Conservation (phyloP, 2,888 invertebrate species). For the Eilema sororculum region DNA sequence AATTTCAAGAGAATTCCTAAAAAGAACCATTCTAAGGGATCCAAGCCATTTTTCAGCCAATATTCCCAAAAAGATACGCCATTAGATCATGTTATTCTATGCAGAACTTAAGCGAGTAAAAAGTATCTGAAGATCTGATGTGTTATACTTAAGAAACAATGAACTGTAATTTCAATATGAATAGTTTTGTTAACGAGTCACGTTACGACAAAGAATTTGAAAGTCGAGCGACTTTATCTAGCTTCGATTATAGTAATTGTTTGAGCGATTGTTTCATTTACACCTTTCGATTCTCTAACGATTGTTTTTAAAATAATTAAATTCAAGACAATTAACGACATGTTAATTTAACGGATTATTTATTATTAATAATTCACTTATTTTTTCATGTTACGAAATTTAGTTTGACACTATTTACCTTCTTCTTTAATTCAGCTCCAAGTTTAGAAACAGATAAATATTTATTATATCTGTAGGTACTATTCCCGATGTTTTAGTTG, state of each 20-base stretch:
- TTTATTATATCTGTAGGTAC: not conserved
- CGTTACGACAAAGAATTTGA: not conserved
- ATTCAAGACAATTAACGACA: not conserved
- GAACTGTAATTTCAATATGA: not conserved
- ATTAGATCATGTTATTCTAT: not conserved
- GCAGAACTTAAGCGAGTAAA: not conserved
- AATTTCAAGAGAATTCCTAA: too few relatives aligned
- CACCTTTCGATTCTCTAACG: not conserved
- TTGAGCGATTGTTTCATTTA: not conserved
- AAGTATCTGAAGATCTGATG: not conserved
- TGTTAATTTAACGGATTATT: not conserved
- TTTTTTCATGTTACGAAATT: not conserved
- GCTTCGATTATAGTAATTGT: constrained; percentile 4
- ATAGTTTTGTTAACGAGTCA: not conserved
- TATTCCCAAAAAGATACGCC: not conserved
- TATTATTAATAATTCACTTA: too few relatives aligned
- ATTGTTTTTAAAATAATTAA: not conserved
- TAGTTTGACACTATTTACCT: not conserved
- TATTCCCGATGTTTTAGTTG: not conserved
- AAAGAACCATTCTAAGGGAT: not conserved
- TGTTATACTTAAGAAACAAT: not conserved
- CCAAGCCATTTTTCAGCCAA: not conserved
- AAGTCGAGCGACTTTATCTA: constrained; percentile 1
- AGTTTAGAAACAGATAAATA: not conserved
- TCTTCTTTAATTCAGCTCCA: not conserved